These are phyloP conservation scores for Papilio gigon DNA, from an alignment of 2,888 invertebrate species.

Conservation along the genomic window DNA sequence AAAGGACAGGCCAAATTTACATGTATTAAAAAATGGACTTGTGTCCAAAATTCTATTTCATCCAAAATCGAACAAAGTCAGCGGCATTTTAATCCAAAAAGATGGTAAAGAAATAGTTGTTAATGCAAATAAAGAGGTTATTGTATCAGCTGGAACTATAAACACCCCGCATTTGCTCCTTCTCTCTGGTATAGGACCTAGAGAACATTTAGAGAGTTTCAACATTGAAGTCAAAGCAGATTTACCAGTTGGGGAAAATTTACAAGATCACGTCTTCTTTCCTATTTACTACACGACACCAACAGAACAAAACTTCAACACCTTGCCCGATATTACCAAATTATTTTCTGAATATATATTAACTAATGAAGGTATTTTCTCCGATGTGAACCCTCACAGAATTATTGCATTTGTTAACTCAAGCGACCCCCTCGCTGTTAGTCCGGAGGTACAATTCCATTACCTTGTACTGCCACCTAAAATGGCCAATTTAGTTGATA, in stretches of 20 bases:
- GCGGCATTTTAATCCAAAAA: conserved; percentile 52
- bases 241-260: conserved; percentile 58
- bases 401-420: conserved; percentile 63
- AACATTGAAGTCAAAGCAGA: conserved; percentile 52
- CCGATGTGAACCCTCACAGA: conserved; percentile 67
- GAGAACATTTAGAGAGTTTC: conserved; percentile 51
- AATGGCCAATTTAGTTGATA: conserved; percentile 55
- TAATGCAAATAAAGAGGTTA: conserved; percentile 53
- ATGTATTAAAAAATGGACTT: conserved; percentile 51
- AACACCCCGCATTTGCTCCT: conserved; percentile 57
- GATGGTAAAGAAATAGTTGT: conserved; percentile 47
- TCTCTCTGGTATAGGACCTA: conserved; percentile 59
- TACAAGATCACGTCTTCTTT: conserved; percentile 57
- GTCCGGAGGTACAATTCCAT: conserved; percentile 64
- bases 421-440: conserved; percentile 55
- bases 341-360: conserved; percentile 73
- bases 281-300: conserved; percentile 61
- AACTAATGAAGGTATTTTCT: conserved; percentile 74
- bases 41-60: conserved; percentile 53
- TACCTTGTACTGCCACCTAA: conserved; percentile 59
- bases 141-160: conserved; percentile 54
- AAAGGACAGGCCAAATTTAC: conserved; percentile 53
- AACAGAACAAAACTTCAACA: conserved; percentile 51
- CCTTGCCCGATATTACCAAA: conserved; percentile 55
- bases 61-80: conserved; percentile 47